Conservation (phyloP, 2,113 vertebrate species). For the Turdus rufiventris region DNA sequence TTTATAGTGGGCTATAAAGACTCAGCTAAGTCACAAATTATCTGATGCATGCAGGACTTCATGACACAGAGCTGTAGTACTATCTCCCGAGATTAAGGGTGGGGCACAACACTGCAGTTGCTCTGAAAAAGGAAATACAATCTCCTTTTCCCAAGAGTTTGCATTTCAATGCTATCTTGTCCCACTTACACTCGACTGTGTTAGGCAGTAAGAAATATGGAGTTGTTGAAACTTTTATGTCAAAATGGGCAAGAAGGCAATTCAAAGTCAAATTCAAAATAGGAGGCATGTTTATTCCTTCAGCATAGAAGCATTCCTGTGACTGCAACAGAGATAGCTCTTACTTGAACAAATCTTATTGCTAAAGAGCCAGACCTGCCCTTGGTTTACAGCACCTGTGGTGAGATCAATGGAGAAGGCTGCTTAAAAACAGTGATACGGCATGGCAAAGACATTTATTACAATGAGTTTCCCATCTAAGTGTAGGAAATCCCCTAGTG, state of each 20-base stretch:
- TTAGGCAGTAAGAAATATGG: conserved; percentile 12
- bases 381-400: neutral
- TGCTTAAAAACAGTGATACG: neutral
- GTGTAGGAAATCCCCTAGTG: neutral
- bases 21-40: neutral
- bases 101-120: neutral
- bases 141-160: neutral
- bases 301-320: neutral
- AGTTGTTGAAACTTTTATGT: conserved; percentile 37
- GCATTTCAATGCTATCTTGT: conserved; percentile 14
- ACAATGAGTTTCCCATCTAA: neutral
- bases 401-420: neutral
- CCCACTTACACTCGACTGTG: conserved; percentile 9
- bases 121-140: neutral
- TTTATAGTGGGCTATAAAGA: neutral
- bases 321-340: neutral
- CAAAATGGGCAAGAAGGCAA: neutral
- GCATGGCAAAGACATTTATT: neutral
- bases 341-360: neutral
- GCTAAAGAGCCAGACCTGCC: neutral
- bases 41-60: neutral
- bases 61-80: neutral
- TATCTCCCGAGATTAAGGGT: neutral
- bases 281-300: neutral
- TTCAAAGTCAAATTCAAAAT: conserved; percentile 23